These are phyloP conservation scores for Mythimna loreyi DNA, from an alignment of 2,888 invertebrate genomes.

Conservation along the genomic window DNA sequence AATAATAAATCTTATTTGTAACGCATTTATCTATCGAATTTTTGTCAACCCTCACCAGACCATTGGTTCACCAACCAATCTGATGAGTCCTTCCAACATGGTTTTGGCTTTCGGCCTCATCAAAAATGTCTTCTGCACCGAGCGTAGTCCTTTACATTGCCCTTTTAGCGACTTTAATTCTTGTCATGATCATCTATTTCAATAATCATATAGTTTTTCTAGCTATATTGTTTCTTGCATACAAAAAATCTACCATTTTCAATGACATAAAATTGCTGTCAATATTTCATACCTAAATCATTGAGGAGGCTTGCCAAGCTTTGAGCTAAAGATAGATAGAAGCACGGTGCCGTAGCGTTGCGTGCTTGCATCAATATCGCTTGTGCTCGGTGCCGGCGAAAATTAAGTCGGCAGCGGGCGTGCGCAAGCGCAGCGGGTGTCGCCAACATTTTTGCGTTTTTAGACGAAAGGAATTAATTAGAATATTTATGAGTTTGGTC, in stretches of 20 bases:
- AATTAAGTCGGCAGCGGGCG: slow-evolving; percentile 82
- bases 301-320: slow-evolving; percentile 1
- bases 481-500: slow-evolving; percentile 14
- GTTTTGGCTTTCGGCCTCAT: too few relatives aligned
- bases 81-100: too few relatives aligned
- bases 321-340: slow-evolving; percentile 23
- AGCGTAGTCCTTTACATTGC: too few relatives aligned
- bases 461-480: neutral
- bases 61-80: too few relatives aligned
- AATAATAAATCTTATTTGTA: too few relatives aligned
- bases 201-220: neutral
- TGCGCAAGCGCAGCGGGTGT: slow-evolving; percentile 65
- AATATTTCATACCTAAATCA: neutral
- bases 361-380: slow-evolving; percentile 76
- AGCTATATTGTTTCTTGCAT: neutral
- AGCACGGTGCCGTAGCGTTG: slow-evolving; percentile 67
- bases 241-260: neutral
- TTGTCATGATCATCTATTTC: neutral
- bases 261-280: neutral
- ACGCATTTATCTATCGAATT: too few relatives aligned
- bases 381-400: slow-evolving; percentile 73
- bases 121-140: too few relatives aligned
- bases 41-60: too few relatives aligned
- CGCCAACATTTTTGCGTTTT: slow-evolving; percentile 64
- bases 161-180: too few relatives aligned